These are phyloP conservation scores for Siderastrea radians DNA, from an alignment of 92 coral and sea anemone genomes.

Conservation along the genomic window DNA sequence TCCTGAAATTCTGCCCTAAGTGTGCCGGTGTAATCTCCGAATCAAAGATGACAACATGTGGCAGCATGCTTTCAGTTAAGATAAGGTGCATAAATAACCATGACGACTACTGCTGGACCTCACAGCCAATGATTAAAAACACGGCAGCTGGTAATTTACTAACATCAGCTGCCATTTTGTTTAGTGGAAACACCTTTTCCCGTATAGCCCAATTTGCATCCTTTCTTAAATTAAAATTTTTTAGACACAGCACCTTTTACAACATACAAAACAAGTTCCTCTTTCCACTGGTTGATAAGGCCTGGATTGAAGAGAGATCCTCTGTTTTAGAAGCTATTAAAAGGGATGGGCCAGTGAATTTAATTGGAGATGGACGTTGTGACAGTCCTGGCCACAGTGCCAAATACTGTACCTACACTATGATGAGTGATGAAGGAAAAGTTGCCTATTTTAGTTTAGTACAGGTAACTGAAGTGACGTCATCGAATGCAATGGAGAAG, in stretches of 20 bases:
- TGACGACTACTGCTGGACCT: conserved; percentile 53
- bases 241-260: conserved; percentile 47
- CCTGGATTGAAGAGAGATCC: conserved; percentile 57
- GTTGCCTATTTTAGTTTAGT: conserved; percentile 57
- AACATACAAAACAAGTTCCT: conserved; percentile 52
- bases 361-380: conserved; percentile 80
- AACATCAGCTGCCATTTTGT: conserved; percentile 66
- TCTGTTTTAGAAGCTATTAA: no score
- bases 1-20: not conserved
- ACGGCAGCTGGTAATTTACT: conserved; percentile 72
- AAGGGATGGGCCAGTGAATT: no score
- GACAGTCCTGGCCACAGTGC: conserved; percentile 57
- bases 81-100: conserved; percentile 57
- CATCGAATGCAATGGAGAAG: conserved; percentile 75
- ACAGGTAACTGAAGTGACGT: conserved; percentile 74
- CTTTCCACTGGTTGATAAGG: conserved; percentile 60
- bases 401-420: conserved; percentile 77
- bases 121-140: conserved; percentile 66
- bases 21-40: conserved; percentile 12
- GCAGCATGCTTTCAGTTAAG: conserved; percentile 58
- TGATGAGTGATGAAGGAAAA: conserved; percentile 67
- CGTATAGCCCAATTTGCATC: conserved; percentile 57
- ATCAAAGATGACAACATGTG: conserved; percentile 3
- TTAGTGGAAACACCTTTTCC: conserved; percentile 78
- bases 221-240: conserved; percentile 59